Evolutionary conservation across 2,113 vertebrate genomes (phyloP), one percentile per base, ranked within the genome.

Genomic region (Dasyornis broadbenti): DNA sequence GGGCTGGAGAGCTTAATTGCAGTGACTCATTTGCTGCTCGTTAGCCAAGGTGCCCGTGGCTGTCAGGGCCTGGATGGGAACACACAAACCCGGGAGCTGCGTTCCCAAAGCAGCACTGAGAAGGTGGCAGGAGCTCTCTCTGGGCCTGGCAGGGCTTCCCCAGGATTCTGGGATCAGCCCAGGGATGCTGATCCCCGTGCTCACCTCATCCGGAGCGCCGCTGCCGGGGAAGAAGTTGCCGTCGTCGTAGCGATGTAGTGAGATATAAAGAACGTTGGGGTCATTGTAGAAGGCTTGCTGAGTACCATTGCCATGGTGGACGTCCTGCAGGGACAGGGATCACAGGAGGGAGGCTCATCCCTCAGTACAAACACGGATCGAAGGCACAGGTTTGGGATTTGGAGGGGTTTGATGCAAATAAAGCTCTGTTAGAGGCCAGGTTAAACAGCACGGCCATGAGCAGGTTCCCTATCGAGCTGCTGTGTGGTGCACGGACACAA

Each of bases 171-270:
- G n/a, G 61, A 44, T 8, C 52, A 57, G 30, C 11, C 45, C 45
- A 21, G 17, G 16, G 5, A 16, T 18, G 17, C 8, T 4, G 3
- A 42, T 42, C 24, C 47, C 12, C 2, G 54, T 15, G 68, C 95
- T 76, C 87, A 99, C 99, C 98, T 99, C 99, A 0, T 99, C 99
- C 0, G 99, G 99, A 10, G 99, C 99, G 7, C 99, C 99, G 3
- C 99, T 99, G 97, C 99, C 99, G 1, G 99, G 99, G 90, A 99
- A 99, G 98, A 99, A 99, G 98, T 99, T 99, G 33, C 99, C 99
- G 4, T 99, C 99, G 6, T 99, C 99, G 11, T 99, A 99, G 97
- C 99, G 99, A 94, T 99, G 99, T 69, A 99, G 97, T 6, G 99
- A 99, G 96, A 99, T 95, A 28, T 99, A 99, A 49, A 99, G 98